Conservation (phyloP, 2,113 vertebrate species). For the Morone saxatilis region DNA sequence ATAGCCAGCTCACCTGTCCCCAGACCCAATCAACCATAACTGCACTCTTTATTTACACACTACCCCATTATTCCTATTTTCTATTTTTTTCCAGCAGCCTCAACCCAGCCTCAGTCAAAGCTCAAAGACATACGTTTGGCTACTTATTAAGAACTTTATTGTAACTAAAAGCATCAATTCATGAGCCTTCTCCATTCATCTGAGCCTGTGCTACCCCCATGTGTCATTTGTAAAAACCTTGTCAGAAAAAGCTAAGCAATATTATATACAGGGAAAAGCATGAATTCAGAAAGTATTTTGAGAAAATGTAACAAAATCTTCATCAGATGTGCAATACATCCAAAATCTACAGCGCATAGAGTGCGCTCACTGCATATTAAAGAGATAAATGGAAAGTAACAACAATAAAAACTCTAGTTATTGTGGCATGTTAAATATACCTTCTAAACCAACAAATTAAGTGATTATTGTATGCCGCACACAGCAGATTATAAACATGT, state of each 20-base stretch:
- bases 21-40: conserved; percentile 1
- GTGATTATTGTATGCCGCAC: not conserved
- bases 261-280: not conserved
- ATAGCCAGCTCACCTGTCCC: conserved; percentile 17
- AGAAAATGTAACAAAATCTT: not conserved
- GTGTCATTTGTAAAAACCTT: not conserved
- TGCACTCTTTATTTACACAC: conserved; percentile 12
- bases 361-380: not conserved
- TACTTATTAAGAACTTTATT: not conserved
- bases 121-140: not conserved
- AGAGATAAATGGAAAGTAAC: not conserved
- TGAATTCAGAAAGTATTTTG: not conserved
- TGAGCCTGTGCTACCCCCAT: not conserved
- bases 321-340: not conserved
- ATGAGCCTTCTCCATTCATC: not conserved
- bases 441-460: not conserved
- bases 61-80: conserved; percentile 16
- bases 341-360: not conserved
- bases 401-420: not conserved
- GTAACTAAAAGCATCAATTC: not conserved
- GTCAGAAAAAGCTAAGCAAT: not conserved
- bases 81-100: not conserved
- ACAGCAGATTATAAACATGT: not conserved
- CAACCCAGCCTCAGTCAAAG: not conserved
- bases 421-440: not conserved